Evolutionary conservation across 1,140 invertebrate species (phyloP), one percentile per base, ranked within the genome.

Genomic region (Cydia fagiglandana): DNA sequence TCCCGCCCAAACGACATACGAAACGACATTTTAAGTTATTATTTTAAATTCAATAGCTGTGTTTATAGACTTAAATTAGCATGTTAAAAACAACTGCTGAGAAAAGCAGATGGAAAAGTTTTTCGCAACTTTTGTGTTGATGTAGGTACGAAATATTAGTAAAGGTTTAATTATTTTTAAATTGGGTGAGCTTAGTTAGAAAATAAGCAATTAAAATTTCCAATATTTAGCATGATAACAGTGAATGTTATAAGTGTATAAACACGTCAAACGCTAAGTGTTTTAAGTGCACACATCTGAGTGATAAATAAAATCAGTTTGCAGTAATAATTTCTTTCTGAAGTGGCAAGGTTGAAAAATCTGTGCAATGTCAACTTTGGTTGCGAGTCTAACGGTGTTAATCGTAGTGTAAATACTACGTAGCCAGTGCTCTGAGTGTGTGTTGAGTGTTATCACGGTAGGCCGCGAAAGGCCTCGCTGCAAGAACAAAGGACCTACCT

Each of bases 311-410:
- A 82, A 80, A 81, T 80, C 64, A 87, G 84, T 87, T 86, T 85
- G 80, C 83, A 80, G 74, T 83, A 86, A 79, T 83, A 84, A 88
- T 91, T 86, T 86, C 76, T 84, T 81, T 80, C 81, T 81, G 81
- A 28, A 73, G 68, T 73, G 73, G 73, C 76, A 87, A 89, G 84
- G 86, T 88, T 88, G 80, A 84, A 89, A 88, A 86, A 86, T 89
- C 83, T 82, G 86, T 83, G 87, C 84, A 89, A 91, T 91, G 89
- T 90, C 86, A 86, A 88, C 89, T 89, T 89, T 86, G 83, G 87
- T 68, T 85, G 84, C 84, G 85, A 87, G 83, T 81, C 88, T 85
- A 85, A 87, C 77, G 61, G 82, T 87, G 89, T 80, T 92, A 92
- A 92, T 92, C 91, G 86, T 81, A 87, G 76, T 85, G 81, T 89